Conservation (phyloP, 1,140 invertebrate genomes). For the Magallana angulata region DNA sequence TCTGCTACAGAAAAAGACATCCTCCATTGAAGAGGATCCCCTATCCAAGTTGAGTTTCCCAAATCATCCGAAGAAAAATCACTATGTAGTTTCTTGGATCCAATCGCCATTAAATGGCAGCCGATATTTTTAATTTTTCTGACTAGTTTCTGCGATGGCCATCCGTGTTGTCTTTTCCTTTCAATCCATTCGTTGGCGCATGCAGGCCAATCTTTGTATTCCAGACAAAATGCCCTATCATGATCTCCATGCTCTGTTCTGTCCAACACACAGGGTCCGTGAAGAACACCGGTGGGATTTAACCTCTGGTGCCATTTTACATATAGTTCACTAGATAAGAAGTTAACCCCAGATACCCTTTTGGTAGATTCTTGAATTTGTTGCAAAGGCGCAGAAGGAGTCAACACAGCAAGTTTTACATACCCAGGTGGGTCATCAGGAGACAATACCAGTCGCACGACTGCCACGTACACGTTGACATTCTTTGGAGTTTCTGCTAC, state of each 20-base stretch:
- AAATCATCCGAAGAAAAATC: not conserved
- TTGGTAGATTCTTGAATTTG: not conserved
- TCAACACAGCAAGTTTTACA: not conserved
- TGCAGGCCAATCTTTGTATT: slow-evolving; percentile 35
- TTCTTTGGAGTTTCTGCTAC: not conserved
- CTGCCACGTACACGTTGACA: not conserved
- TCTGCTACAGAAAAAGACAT: slow-evolving; percentile 46
- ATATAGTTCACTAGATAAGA: not conserved
- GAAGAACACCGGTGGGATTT: not conserved
- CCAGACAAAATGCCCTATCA: not conserved
- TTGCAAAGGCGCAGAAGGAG: not conserved
- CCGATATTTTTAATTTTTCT: slow-evolving; percentile 24
- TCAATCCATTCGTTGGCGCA: slow-evolving; percentile 47
- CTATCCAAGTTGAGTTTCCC: not conserved
- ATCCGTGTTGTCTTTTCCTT: slow-evolving; percentile 34
- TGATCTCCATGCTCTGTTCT: not conserved
- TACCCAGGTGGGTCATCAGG: not conserved
- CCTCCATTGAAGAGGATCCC: slow-evolving; percentile 32
- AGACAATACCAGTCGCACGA: not conserved
- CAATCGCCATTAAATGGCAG: slow-evolving; percentile 43
- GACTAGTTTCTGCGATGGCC: slow-evolving; percentile 46
- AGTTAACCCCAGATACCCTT: not conserved
- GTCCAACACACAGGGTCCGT: not conserved
- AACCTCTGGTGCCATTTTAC: not conserved
- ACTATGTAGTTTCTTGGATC: not conserved